These are phyloP conservation scores for Drosophila simulans DNA, from an alignment of 1,140 invertebrate genomes.

Conservation along the genomic window DNA sequence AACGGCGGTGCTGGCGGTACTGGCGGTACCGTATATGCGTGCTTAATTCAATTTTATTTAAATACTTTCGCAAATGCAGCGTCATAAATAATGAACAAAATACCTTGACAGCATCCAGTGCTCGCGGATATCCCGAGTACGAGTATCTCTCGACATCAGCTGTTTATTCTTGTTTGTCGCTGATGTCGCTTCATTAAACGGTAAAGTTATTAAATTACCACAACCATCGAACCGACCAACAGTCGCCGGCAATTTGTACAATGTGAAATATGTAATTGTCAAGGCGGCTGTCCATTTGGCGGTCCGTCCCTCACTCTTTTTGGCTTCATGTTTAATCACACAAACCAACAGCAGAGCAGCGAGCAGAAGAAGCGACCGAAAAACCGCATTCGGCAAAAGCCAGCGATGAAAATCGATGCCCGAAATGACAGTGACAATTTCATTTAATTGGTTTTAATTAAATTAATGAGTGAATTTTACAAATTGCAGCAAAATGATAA, in stretches of 20 bases:
- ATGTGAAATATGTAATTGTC: slow-evolving; percentile 81
- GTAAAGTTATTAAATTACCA: slow-evolving; percentile 81
- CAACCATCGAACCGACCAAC: slow-evolving; percentile 56
- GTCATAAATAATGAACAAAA: slow-evolving; percentile 75
- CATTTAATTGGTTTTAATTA: slow-evolving; percentile 83
- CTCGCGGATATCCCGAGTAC: not conserved
- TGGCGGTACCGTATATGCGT: slow-evolving; percentile 4
- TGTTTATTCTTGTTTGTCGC: slow-evolving; percentile 56
- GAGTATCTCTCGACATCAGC: slow-evolving; percentile 55
- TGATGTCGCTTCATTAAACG: slow-evolving; percentile 77
- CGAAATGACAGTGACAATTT: slow-evolving; percentile 83
- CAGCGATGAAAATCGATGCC: slow-evolving; percentile 77
- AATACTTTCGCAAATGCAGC: slow-evolving; percentile 39
- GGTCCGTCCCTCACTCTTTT: slow-evolving; percentile 22
- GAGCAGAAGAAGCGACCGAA: slow-evolving; percentile 40
- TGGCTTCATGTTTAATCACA: slow-evolving; percentile 62
- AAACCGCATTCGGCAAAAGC: slow-evolving; percentile 69
- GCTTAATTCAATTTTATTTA: slow-evolving; percentile 57
- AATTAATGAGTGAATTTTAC: slow-evolving; percentile 83
- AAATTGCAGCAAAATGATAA: slow-evolving; percentile 83
- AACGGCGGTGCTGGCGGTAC: not conserved
- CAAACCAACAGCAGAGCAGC: slow-evolving; percentile 12
- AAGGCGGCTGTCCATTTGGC: slow-evolving; percentile 53
- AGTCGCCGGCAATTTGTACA: slow-evolving; percentile 78
- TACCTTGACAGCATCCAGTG: slow-evolving; percentile 51